These are phyloP conservation scores for Melangyna quadrimaculata DNA, from an alignment of 2,888 invertebrate genomes.

Conservation along the genomic window DNA sequence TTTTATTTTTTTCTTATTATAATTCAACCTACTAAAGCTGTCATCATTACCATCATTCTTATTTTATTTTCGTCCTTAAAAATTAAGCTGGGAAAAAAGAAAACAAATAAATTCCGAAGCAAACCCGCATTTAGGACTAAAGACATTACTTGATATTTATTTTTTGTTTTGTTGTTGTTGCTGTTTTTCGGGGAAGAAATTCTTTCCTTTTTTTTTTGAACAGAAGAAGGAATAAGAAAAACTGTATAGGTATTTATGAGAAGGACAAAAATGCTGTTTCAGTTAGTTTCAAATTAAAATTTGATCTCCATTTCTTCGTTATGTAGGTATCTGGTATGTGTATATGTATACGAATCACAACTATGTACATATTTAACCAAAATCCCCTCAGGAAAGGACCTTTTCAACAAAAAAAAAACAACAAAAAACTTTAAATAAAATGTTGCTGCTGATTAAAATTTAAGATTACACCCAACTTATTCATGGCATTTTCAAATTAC, in stretches of 20 bases:
- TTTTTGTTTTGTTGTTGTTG: no score
- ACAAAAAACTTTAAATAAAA: not conserved
- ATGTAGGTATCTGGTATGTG: not conserved
- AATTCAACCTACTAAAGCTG: constrained; percentile 21
- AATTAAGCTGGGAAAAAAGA: constrained; percentile 20
- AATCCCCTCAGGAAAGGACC: constrained; percentile 12
- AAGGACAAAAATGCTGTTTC: constrained; percentile 24
- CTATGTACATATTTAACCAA: not conserved
- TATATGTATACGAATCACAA: not conserved
- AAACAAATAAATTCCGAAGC: constrained; percentile 22
- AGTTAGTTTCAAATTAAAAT: constrained; percentile 42
- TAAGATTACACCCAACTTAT: constrained; percentile 41
- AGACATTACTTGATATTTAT: not conserved
- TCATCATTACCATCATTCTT: constrained; percentile 21
- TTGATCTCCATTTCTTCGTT: constrained; percentile 25
- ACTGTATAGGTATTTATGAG: not conserved
- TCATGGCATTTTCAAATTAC: constrained; percentile 34
- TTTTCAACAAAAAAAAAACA: not conserved
- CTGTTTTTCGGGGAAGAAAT: not conserved
- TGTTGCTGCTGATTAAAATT: constrained; percentile 42
- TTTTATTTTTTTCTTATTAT: not conserved
- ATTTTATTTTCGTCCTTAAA: constrained; percentile 11
- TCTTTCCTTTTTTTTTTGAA: not conserved
- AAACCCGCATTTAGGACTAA: constrained; percentile 6
- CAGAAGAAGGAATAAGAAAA: not conserved